Base-by-base conservation (phyloP, 2,888 invertebrate genomes). In the Diaphora mendica region DNA sequence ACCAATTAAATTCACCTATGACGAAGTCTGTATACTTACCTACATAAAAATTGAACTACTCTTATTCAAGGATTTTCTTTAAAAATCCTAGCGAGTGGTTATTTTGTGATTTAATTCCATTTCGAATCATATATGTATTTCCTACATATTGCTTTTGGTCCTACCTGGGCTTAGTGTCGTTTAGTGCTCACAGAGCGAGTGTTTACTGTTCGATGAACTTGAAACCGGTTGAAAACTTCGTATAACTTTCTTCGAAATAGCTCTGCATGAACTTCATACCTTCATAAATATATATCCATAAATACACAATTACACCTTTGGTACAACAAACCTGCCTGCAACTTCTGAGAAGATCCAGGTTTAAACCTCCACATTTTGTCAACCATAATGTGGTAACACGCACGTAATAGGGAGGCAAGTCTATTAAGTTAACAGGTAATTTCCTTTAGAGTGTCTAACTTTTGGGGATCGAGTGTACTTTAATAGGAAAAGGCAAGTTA, bases 191-290 rank as follows among this genome's bases (percentile, higher is more conserved):
- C 64, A 13, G 42, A 68, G 23, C 44, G 65, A 68, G 64, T 73
- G 44, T 67, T 72, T 69, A 59, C 44, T 73, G 73, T 73, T 70
- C 35, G 55, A 67, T 64, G 71, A 74, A 55, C 48, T 35, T 30
- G 17, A 69, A 79, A 79, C 82, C 82, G 76, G 81, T 81, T 79
- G 17, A 62, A 26, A 67, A 39, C 26, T 68, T 73, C n/a, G 72
- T 64, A 17, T 67, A 72, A 65, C 68, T 73, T 71, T 55, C 44
- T 35, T 65, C 51, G 39, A 67, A 15, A 39, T 20, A 55, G 30
- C 15, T 17, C 51, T 64, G 39, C 48, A 65, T 35, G 17, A 17
- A 30, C 26, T 62, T 26, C 30, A 64, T 64, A 17, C 7, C 44
- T 44, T 23, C 1, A 64, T 35, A 64, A 8, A 35, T 11, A 64